Conservation (phyloP, 2,113 vertebrate species). For the Carassius gibelio region DNA sequence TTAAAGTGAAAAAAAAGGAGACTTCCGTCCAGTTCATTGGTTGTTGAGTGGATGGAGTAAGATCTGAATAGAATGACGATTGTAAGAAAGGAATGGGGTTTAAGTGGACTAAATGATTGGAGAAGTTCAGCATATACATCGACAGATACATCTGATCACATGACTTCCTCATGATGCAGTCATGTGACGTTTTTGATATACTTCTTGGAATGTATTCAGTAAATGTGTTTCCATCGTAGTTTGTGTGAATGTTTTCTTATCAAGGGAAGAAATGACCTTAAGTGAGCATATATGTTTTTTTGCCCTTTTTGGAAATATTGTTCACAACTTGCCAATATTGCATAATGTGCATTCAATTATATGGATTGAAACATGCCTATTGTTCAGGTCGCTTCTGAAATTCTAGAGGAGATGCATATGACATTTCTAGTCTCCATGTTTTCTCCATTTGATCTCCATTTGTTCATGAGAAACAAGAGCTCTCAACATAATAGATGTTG, state of each 20-base stretch:
- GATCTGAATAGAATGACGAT: background rate
- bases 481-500: background rate
- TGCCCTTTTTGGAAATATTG: background rate
- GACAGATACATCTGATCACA: background rate
- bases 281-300: background rate
- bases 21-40: too few relatives aligned
- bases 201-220: background rate
- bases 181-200: too few relatives aligned
- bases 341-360: background rate
- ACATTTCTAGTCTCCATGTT: background rate
- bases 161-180: background rate
- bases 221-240: background rate
- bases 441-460: background rate
- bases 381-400: background rate
- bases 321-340: background rate
- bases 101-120: too few relatives aligned
- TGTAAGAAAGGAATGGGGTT: background rate
- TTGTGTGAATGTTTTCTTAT: background rate
- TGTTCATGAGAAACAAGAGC: background rate
- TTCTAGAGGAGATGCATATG: background rate
- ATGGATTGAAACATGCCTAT: background rate
- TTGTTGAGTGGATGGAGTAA: background rate
- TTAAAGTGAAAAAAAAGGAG: too few relatives aligned
- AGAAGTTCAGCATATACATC: background rate
- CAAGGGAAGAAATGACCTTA: too few relatives aligned